Base-by-base conservation (phyloP, 2,888 invertebrate species). In the Noctua fimbriata region DNA sequence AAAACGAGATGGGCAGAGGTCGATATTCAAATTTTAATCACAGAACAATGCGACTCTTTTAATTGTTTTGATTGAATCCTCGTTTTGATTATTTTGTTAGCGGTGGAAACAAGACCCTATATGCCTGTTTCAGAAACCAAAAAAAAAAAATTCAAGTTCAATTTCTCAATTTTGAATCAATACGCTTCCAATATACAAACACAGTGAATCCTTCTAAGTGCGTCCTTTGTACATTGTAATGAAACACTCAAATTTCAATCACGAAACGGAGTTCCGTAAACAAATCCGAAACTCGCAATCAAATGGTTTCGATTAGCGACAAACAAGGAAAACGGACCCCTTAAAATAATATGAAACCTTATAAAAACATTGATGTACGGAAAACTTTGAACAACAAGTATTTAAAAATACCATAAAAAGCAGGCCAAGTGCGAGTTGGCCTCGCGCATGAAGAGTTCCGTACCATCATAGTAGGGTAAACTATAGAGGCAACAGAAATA, bases 11-110 rank as follows among this genome's bases (percentile, higher is more conserved):
- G 88, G 79, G 83, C 85, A 82, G 78, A 87, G 92, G 89, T 95
- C 95, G 93, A 95, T 95, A 95, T 93, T 93, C 90, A 93, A 92
- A 94, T 92, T 90, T 88, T 89, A 88, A 88, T 91, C 87, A 81
- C 81, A 86, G 89, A 92, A 93, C 91, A 92, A 91, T 92, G 92
- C 90, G 89, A 90, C 77, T 80, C 67, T 67, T 82, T 84, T 78
- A 73, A 78, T 74, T 77, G 76, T 86, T 81, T 80, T 65, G 24
- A 76, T 81, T 52, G 28, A 69, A 76, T 71, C 71, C 49, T 47
- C n/a, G 47, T 82, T 77, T 71, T 44, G 36, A 32, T n/a, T 78
- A 41, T 72, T 81, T 63, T 41, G 41, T n/a, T 16, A n/a, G 66
- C 7, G 16, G 16, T 24, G 2, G 9, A 41, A 41, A 41, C 41